These are phyloP conservation scores for Echinarachnius parma DNA, from an alignment of 53 echinoderm and acorn worm genomes.

Conservation along the genomic window DNA sequence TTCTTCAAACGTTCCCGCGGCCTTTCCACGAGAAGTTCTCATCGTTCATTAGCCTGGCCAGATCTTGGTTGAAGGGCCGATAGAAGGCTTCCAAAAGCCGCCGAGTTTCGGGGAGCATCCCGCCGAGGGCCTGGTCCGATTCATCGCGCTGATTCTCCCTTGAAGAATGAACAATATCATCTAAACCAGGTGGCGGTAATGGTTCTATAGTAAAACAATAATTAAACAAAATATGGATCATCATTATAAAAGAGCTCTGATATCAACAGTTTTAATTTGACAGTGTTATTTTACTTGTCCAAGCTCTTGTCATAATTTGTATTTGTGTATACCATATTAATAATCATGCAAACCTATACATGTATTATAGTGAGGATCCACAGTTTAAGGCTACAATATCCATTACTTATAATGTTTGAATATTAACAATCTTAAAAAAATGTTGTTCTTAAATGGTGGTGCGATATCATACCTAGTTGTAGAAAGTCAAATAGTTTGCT, in stretches of 20 bases:
- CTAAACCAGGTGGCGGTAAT: background rate
- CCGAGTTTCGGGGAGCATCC: conserved; percentile 30
- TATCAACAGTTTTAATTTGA: background rate
- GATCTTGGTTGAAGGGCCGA: conserved; percentile 54
- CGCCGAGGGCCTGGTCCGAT: conserved; percentile 13
- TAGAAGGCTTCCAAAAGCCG: conserved; percentile 35
- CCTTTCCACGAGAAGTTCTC: conserved; percentile 45
- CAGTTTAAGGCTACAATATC: too few species aligned
- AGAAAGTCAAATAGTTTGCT: too few species aligned
- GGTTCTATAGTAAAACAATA: conserved; percentile 24
- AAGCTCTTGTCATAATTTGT: background rate
- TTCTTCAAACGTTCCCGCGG: too few species aligned
- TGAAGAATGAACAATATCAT: background rate
- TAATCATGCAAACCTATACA: too few species aligned
- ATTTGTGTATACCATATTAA: background rate
- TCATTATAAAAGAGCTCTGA: background rate
- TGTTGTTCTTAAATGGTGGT: too few species aligned
- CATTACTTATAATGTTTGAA: too few species aligned
- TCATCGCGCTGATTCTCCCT: conserved; percentile 31
- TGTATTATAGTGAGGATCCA: too few species aligned
- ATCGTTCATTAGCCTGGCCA: conserved; percentile 18
- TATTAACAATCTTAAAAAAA: too few species aligned
- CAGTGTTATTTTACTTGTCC: background rate
- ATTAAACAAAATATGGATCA: background rate
- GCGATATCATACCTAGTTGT: too few species aligned